Conservation (phyloP, 64 coral and sea anemone genomes). For the Acropora yongei region DNA sequence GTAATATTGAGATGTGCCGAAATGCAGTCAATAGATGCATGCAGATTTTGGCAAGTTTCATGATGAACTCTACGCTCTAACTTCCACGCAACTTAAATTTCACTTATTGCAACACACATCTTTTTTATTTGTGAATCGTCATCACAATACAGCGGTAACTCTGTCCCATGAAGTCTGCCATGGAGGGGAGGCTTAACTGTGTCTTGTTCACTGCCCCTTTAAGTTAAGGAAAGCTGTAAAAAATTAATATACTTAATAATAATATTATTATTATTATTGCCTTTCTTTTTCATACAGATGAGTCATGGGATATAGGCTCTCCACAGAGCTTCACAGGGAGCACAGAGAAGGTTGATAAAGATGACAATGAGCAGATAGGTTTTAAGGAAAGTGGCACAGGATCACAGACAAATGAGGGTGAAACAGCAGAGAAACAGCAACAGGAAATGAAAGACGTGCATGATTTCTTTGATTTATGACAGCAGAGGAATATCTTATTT, state of each 20-base stretch:
- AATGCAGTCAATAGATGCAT: too few relatives aligned
- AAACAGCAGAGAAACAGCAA: conserved; percentile 9
- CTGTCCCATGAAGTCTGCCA: not conserved
- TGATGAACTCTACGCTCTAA: too few relatives aligned
- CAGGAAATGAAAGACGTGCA: conserved; percentile 31
- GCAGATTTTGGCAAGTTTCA: not conserved
- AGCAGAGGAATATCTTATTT: not conserved
- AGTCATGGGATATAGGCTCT: conserved; percentile 22
- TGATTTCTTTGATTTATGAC: conserved; percentile 75
- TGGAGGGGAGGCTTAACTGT: too few relatives aligned
- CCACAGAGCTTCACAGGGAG: not conserved
- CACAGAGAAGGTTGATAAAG: not conserved
- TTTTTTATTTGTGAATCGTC: too few relatives aligned
- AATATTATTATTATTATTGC: too few relatives aligned
- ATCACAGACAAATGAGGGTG: not conserved
- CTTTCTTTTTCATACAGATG: not conserved
- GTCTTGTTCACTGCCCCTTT: too few relatives aligned
- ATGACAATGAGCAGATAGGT: not conserved
- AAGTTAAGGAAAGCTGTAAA: too few relatives aligned
- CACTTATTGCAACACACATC: too few relatives aligned
- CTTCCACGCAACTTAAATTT: too few relatives aligned
- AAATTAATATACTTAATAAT: too few relatives aligned
- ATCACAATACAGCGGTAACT: too few relatives aligned
- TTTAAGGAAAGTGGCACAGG: not conserved
- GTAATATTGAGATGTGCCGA: too few relatives aligned